Conservation (phyloP, 2,113 vertebrate species). For the Zapornia atra region DNA sequence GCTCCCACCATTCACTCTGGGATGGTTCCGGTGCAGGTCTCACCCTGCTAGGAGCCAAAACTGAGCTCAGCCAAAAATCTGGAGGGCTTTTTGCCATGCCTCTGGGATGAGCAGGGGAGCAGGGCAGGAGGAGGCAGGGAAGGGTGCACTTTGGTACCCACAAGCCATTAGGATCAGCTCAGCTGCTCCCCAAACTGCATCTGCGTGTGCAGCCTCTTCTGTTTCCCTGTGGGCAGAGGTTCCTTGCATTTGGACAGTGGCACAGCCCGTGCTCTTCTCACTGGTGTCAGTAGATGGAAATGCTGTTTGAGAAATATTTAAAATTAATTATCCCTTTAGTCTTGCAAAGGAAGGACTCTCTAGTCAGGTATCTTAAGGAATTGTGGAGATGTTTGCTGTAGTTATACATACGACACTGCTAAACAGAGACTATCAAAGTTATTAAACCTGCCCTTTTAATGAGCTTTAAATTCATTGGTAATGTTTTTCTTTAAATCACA, state of each 20-base stretch:
- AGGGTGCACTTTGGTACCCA: neutral
- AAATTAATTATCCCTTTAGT: neutral
- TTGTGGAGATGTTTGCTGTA: neutral
- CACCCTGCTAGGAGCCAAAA: accelerated
- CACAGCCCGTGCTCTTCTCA: neutral
- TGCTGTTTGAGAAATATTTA: neutral
- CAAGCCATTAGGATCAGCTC: neutral
- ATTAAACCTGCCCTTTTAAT: neutral
- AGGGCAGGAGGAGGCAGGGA: neutral
- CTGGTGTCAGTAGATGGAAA: neutral
- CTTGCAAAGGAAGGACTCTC: neutral
- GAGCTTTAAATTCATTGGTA: constrained; percentile 34
- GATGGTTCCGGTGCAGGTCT: neutral
- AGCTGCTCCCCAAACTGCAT: neutral
- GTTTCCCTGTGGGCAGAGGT: neutral
- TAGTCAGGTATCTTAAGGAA: neutral
- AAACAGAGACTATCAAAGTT: neutral
- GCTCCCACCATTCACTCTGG: neutral
- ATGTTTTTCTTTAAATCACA: neutral
- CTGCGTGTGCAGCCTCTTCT: neutral
- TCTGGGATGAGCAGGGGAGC: accelerated
- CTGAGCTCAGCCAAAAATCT: neutral
- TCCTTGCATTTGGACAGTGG: neutral
- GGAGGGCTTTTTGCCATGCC: neutral
- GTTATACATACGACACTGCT: neutral